Percentiles rank a stretch among this genome's conserved stretches.
Conservation (phyloP, 2,113 vertebrate genomes). For the Lycaon pictus region DNA sequence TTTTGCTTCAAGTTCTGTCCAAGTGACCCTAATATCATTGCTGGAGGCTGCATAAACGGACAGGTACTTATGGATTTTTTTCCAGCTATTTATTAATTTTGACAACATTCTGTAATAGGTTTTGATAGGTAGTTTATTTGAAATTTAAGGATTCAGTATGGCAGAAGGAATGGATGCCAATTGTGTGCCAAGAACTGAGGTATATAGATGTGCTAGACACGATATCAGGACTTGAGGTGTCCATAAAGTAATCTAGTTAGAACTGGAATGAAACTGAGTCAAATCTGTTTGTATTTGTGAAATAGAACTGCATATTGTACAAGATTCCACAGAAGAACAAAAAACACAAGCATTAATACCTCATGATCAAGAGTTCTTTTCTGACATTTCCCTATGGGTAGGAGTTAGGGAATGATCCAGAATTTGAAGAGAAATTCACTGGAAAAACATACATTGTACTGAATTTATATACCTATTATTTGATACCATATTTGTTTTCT, state of each 20-base stretch:
- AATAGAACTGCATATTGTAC: neutral
- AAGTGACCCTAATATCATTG: conserved; percentile 94
- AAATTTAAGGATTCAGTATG: neutral
- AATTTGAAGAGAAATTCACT: conserved; percentile 10
- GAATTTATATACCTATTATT: neutral
- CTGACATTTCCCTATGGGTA: neutral
- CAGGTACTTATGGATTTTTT: conserved; percentile 88
- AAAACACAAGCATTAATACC: neutral
- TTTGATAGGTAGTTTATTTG: conserved; percentile 10
- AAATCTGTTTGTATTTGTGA: neutral
- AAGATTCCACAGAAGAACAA: neutral
- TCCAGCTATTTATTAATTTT: neutral
- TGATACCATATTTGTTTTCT: neutral
- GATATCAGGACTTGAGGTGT: neutral
- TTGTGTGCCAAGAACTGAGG: neutral
- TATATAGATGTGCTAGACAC: neutral
- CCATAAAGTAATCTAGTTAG: neutral
- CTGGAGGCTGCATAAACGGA: conserved; percentile 94
- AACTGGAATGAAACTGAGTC: neutral
- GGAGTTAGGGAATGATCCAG: neutral
- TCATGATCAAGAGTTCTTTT: neutral
- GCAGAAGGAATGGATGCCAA: neutral
- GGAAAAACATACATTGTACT: neutral
- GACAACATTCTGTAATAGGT: neutral
- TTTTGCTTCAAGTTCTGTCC: conserved; percentile 95